These are phyloP conservation scores for Cydia pomonella DNA, from an alignment of 1,140 invertebrate genomes.

Conservation along the genomic window DNA sequence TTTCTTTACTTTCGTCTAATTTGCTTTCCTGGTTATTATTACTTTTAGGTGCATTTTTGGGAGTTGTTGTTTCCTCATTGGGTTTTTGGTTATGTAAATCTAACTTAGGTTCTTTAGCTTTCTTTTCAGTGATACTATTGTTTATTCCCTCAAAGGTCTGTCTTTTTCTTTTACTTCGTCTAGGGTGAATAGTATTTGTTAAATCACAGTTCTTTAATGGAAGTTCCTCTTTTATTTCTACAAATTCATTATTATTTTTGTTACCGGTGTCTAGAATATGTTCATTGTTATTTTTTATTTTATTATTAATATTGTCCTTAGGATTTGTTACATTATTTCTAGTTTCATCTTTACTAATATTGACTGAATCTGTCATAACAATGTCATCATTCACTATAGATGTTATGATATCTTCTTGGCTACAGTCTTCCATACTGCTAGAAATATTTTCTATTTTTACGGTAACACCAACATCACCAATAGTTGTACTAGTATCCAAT, in stretches of 20 bases:
- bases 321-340: slow-evolving; percentile 39
- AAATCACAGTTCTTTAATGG: background rate
- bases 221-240: background rate
- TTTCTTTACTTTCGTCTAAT: no score
- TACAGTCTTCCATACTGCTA: slow-evolving; percentile 17
- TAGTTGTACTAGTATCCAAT: slow-evolving; percentile 3
- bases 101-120: slow-evolving; percentile 17
- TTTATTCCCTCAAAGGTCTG: background rate
- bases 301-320: slow-evolving; percentile 35
- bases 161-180: slow-evolving; percentile 25
- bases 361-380: slow-evolving; percentile 25
- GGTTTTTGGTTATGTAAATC: background rate
- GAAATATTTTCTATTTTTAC: background rate
- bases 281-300: slow-evolving; percentile 34
- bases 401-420: slow-evolving; percentile 24
- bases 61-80: background rate
- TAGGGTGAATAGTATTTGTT: background rate
- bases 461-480: slow-evolving; percentile 10
- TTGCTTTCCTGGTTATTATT: background rate
- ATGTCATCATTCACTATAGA: slow-evolving; percentile 39
- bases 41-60: background rate
- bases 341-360: slow-evolving; percentile 34
- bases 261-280: slow-evolving; percentile 34
- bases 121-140: background rate
- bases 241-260: background rate